Conservation (phyloP, 2,113 vertebrate genomes). For the Rutilus rutilus region DNA sequence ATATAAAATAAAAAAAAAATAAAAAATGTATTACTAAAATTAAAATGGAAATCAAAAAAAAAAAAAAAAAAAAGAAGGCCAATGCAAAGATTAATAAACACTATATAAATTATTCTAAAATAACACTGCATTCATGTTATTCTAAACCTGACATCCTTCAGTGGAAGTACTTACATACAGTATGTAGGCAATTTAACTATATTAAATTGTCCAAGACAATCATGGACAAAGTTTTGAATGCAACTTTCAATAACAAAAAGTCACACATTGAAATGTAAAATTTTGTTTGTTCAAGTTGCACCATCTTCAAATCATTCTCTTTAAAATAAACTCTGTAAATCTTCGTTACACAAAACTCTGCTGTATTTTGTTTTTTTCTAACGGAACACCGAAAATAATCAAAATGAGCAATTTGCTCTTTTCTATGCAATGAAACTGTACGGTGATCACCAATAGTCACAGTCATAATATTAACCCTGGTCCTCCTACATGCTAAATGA, state of each 20-base stretch:
- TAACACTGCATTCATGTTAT: neutral
- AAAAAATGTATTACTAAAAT: too few relatives aligned
- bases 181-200: too few relatives aligned
- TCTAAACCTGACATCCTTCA: neutral
- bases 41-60: too few relatives aligned
- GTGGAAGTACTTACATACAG: too few relatives aligned
- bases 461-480: neutral
- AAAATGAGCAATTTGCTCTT: neutral
- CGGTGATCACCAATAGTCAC: neutral
- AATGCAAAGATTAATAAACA: neutral
- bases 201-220: too few relatives aligned
- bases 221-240: neutral
- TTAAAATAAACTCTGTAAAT: neutral
- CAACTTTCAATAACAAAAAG: neutral
- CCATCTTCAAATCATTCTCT: neutral
- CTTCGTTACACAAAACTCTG: neutral
- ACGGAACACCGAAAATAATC: neutral
- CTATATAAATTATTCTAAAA: neutral
- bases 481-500: neutral
- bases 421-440: neutral
- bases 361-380: neutral
- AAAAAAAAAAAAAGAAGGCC: neutral
- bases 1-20: too few relatives aligned
- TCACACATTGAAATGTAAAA: neutral
- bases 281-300: neutral